Evolutionary conservation across 2,888 invertebrate genomes (phyloP).

Genomic region (Argyresthia albistria): DNA sequence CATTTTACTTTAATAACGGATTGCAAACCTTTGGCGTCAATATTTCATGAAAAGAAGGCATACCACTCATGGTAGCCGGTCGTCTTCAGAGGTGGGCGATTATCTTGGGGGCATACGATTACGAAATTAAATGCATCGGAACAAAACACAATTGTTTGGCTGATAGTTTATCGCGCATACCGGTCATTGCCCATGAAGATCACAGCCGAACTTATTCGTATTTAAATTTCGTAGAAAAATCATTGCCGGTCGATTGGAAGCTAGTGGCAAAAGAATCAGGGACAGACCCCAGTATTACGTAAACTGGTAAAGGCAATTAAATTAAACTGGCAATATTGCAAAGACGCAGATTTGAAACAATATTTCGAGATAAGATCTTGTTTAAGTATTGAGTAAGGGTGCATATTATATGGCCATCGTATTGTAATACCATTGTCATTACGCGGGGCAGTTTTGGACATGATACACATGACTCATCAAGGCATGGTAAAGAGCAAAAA

Average conservation of each 20-base stretch:
- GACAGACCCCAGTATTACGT: not conserved
- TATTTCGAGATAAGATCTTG: not conserved
- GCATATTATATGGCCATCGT: not conserved
- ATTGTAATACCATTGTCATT: constrained; percentile 5
- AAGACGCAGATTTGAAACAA: not conserved
- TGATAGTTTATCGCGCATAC: constrained; percentile 4
- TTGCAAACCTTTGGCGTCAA: constrained; percentile 18
- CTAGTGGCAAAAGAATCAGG: not conserved
- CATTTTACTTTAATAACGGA: constrained; percentile 16
- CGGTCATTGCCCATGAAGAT: not conserved
- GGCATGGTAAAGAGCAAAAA: too few species aligned
- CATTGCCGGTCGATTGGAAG: not conserved
- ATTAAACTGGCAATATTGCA: not conserved
- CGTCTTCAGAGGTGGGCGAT: constrained; percentile 19
- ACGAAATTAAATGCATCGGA: not conserved
- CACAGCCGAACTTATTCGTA: not conserved
- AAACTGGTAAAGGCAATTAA: not conserved
- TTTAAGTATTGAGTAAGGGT: not conserved
- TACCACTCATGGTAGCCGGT: constrained; percentile 19
- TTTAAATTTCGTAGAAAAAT: not conserved
- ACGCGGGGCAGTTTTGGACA: constrained; percentile 7
- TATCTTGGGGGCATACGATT: constrained; percentile 19
- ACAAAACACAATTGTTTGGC: not conserved
- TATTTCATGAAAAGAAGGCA: constrained; percentile 17
- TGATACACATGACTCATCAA: constrained; percentile 10